Conservation (phyloP, 2,113 vertebrate genomes). For the Lethenteron camtschaticum region DNA sequence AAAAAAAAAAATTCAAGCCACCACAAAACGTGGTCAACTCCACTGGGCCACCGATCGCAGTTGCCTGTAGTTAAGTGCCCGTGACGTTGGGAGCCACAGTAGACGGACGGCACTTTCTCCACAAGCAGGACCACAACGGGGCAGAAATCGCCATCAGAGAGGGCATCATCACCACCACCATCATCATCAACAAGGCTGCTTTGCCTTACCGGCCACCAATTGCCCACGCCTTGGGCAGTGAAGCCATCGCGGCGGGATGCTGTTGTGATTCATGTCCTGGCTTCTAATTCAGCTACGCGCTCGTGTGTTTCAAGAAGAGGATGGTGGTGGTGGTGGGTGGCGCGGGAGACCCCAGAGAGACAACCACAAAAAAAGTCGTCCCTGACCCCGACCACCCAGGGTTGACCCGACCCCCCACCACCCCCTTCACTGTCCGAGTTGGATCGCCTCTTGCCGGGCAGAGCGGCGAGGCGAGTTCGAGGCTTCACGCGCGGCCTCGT, state of each 20-base stretch:
- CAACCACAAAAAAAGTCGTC: too few relatives aligned
- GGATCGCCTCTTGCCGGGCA: too few relatives aligned
- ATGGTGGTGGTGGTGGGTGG: too few relatives aligned
- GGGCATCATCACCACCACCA: neutral
- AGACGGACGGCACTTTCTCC: neutral
- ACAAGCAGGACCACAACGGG: neutral
- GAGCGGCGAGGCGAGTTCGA: too few relatives aligned
- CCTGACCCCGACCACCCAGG: too few relatives aligned
- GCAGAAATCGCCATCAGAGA: neutral
- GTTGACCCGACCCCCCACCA: too few relatives aligned
- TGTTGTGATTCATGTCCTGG: slow-evolving; percentile 46
- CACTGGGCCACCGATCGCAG: neutral
- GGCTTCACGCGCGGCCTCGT: too few relatives aligned
- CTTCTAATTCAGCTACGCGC: neutral
- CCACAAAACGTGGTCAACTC: neutral
- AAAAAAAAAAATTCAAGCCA: too few relatives aligned
- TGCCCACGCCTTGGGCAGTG: slow-evolving; percentile 76
- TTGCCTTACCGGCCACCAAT: slow-evolving; percentile 55
- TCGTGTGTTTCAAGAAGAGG: too few relatives aligned
- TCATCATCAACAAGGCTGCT: neutral
- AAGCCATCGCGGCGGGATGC: slow-evolving; percentile 72
- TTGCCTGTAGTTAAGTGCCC: neutral
- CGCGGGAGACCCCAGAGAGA: too few relatives aligned
- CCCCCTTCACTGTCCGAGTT: too few relatives aligned
- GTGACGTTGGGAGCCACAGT: neutral